phyloP scores from a whole-genome alignment of 2,113 vertebrate species.

The Ranitomeya variabilis region DNA sequence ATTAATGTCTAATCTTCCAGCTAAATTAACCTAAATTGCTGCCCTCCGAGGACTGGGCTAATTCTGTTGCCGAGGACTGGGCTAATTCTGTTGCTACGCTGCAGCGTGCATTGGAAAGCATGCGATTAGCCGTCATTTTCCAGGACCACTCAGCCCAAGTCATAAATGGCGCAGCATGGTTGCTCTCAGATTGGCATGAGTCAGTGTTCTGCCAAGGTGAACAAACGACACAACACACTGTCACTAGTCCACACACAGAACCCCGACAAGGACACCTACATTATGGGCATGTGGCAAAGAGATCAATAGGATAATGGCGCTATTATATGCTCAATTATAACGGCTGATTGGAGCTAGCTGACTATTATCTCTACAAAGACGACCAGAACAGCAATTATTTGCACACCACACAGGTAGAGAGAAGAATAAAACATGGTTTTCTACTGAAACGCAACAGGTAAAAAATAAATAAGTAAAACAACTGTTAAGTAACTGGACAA shows the following conservation, averaged over 20 bases:
- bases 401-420: neutral
- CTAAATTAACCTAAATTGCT: slow-evolving; percentile 39
- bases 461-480: neutral
- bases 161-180: slow-evolving; percentile 30
- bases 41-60: slow-evolving; percentile 31
- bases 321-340: slow-evolving; percentile 1
- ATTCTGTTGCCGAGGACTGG: slow-evolving; percentile 46
- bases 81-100: slow-evolving; percentile 46
- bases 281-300: neutral
- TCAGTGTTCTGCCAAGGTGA: slow-evolving; percentile 12
- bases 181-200: neutral
- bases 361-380: neutral
- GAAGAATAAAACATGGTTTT: neutral
- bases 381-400: neutral
- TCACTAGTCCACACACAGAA: neutral
- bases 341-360: neutral
- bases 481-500: neutral
- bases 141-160: slow-evolving; percentile 36
- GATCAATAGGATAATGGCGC: neutral
- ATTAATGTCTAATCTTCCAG: slow-evolving; percentile 40
- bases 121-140: slow-evolving; percentile 37
- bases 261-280: neutral
- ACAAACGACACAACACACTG: neutral
- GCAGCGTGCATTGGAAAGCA: slow-evolving; percentile 34
- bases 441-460: neutral